Evolutionary conservation across 2,113 vertebrate genomes (phyloP).

Genomic region (Cyphomyrus discorhynchus): DNA sequence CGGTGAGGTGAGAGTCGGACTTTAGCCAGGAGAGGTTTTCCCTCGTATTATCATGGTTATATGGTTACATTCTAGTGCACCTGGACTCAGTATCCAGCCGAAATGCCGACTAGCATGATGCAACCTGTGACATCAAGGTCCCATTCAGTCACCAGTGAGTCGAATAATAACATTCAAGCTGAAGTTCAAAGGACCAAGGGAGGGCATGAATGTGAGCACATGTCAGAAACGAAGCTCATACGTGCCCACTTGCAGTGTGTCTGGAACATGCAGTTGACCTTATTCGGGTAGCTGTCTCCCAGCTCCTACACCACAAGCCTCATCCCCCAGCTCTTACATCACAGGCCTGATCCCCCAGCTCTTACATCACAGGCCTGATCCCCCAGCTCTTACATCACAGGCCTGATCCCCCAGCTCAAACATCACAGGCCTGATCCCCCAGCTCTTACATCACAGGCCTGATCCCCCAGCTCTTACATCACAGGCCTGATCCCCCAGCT

Average conservation of each 20-base stretch:
- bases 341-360: too few species aligned
- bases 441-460: too few species aligned
- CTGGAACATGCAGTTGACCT: neutral
- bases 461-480: too few species aligned
- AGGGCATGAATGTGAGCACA: neutral
- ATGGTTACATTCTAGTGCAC: neutral
- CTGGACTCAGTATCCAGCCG: neutral
- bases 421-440: too few species aligned
- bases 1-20: neutral
- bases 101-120: neutral
- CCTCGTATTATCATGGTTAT: neutral
- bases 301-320: too few species aligned
- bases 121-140: neutral
- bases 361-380: too few species aligned
- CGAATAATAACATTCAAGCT: too few species aligned
- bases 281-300: neutral
- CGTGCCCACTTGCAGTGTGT: neutral
- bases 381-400: accelerated
- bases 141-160: neutral
- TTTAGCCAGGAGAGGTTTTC: neutral
- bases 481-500: too few species aligned
- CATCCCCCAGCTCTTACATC: too few species aligned
- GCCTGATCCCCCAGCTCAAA: too few species aligned
- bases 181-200: neutral
- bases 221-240: neutral